A percentile compares a stretch with the other conserved stretches of the same genome.
Evolutionary conservation across 2,113 vertebrate genomes (phyloP).

Genomic region (Petromus typicus): DNA sequence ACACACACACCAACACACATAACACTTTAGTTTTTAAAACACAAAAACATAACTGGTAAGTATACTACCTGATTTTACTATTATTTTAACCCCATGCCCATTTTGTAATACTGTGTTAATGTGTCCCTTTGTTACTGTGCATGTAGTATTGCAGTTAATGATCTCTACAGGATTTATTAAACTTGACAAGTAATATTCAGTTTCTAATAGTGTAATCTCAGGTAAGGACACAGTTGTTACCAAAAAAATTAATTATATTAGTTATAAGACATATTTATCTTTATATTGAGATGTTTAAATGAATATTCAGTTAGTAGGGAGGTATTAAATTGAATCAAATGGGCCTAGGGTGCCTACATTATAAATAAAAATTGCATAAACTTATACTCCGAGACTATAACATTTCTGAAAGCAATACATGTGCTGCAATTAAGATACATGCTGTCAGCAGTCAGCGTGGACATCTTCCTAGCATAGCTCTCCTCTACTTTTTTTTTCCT

Average conservation of each 20-base stretch:
- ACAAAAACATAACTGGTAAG: slow-evolving; percentile 58
- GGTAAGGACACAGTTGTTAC: background rate
- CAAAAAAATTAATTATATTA: too few relatives aligned
- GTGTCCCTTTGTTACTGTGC: background rate
- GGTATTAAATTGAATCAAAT: background rate
- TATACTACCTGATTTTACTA: slow-evolving; percentile 41
- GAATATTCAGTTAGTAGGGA: background rate
- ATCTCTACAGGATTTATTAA: background rate
- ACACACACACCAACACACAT: background rate
- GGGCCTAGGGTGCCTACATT: background rate
- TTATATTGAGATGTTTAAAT: background rate
- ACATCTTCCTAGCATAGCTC: background rate
- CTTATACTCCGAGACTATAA: too few relatives aligned
- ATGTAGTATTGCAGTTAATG: background rate
- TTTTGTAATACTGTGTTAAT: background rate
- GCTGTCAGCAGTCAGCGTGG: too few relatives aligned
- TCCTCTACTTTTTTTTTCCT: background rate
- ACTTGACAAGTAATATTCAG: background rate
- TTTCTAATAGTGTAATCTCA: background rate
- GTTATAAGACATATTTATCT: background rate
- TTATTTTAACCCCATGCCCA: background rate
- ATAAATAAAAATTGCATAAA: background rate
- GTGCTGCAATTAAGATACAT: fast-evolving
- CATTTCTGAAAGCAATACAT: fast-evolving
- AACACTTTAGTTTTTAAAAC: slow-evolving; percentile 71